phyloP scores from a whole-genome alignment of 2,797 vertebrate species.

The Phoebastria nigripes region DNA sequence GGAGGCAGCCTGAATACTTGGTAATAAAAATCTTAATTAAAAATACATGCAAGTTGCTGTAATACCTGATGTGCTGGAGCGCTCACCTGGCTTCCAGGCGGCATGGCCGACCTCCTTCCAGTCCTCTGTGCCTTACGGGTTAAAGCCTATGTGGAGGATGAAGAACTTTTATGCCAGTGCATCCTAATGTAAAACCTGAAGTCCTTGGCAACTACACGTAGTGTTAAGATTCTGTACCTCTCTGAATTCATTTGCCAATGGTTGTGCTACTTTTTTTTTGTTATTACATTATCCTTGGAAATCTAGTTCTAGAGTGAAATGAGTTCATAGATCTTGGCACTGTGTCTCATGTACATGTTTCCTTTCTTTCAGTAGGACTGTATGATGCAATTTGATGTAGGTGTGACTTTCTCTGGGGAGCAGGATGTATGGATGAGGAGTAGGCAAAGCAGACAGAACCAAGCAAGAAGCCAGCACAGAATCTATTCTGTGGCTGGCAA shows the following conservation, averaged over 20 bases:
- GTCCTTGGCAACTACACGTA: rapidly evolving
- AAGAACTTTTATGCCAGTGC: not conserved
- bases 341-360: not conserved
- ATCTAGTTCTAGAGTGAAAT: not conserved
- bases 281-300: not conserved
- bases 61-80: not conserved
- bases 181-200: not conserved
- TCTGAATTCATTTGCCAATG: not conserved
- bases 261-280: not conserved
- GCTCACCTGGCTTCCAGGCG: not conserved
- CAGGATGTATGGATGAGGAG: not conserved
- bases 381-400: not conserved
- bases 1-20: not conserved
- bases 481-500: not conserved
- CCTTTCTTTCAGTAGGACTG: not conserved
- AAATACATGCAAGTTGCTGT: not conserved
- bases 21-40: not conserved
- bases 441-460: not conserved
- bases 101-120: not conserved
- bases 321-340: not conserved
- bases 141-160: not conserved
- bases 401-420: not conserved
- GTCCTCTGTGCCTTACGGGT: not conserved
- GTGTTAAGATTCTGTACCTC: not conserved
- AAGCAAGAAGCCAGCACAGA: not conserved